Evolutionary conservation across 2,797 vertebrate genomes (phyloP), one percentile per base, ranked within the genome.

Genomic region (Crenichthys baileyi): DNA sequence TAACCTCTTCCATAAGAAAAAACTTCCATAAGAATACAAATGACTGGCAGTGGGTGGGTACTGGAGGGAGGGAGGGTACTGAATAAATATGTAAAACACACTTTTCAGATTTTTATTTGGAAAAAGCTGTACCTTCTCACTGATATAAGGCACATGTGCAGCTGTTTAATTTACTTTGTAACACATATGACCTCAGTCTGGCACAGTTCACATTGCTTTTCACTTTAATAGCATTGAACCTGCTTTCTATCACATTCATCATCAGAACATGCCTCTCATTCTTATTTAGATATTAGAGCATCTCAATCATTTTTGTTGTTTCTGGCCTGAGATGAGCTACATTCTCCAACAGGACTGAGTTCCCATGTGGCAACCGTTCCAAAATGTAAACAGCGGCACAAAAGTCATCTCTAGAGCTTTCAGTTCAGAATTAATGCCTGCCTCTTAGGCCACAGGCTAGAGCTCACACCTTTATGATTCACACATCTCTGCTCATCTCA

Each of bases 161-260:
- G 83, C 81, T 73, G 74, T 75, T 75, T 53, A 71, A 74, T 80
- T 79, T 72, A 67, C 46, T 78, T 75, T 71, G 48, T 29, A 83
- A 78, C 58, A 67, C 53, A 85, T 91, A 84, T 84, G 76, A 70
- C 73, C 79, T 67, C 68, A 71, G 15, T 77, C 36, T 80, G 74
- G 84, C 85, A 41, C 24, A 85, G 70, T 82, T 79, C 78, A 79
- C 22, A 39, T 15, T 20, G 51, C 53, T 77, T 73, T 70, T 70
- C 44, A 55, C 75, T 65, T 70, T n/a, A 41, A 18, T 7, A 70
- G 44, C 4, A n/a, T 80, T 13, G n/a, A 46, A 79, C 70, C 31
- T 44, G 61, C 70, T 72, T 39, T 75, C 68, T 73, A 24, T 75
- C 44, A 20, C 11, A 41, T 55, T 74, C 53, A 4, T 67, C 72